Conservation (phyloP, 2,113 vertebrate species). For the Haemorhous mexicanus region DNA sequence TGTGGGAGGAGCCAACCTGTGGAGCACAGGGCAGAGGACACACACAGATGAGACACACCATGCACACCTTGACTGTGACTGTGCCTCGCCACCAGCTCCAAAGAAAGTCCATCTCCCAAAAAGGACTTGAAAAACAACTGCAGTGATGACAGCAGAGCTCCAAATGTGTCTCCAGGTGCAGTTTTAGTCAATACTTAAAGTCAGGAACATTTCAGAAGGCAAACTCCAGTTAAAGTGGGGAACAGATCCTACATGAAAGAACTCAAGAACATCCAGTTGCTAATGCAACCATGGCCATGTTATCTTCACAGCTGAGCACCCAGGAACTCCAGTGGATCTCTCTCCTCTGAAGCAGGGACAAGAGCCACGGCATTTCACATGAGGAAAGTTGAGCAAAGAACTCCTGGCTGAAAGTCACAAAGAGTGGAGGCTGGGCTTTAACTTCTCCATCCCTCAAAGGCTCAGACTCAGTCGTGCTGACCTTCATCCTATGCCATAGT, state of each 20-base stretch:
- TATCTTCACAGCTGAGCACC: background rate
- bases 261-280: background rate
- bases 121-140: background rate
- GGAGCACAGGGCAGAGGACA: background rate
- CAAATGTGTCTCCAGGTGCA: background rate
- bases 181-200: background rate
- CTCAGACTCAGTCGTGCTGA: background rate
- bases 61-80: accelerated
- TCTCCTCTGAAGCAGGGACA: background rate
- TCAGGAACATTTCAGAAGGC: background rate
- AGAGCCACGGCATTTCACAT: background rate
- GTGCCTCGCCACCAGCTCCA: background rate
- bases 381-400: background rate
- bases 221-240: background rate
- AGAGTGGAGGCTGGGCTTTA: background rate
- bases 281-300: background rate
- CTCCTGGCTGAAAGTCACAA: background rate
- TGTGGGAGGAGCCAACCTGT: accelerated
- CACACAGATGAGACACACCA: background rate
- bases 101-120: background rate
- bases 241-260: background rate
- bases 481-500: background rate
- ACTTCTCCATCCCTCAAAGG: background rate
- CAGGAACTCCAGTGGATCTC: background rate
- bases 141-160: accelerated